Base-by-base conservation (phyloP, 2,797 vertebrate genomes). In the Hyperoplus immaculatus region DNA sequence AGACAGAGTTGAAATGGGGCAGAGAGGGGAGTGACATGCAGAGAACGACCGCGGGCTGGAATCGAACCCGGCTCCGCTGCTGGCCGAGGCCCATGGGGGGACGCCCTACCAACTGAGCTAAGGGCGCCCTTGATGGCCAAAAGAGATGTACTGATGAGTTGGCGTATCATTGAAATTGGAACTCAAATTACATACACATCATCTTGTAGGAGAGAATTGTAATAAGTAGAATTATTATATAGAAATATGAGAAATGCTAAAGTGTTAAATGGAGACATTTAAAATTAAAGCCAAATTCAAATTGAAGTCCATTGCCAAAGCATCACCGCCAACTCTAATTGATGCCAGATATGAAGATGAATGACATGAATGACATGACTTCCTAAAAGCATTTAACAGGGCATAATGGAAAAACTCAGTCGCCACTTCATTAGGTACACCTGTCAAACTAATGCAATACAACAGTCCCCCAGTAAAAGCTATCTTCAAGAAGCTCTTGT, bases 261-360 rank as follows among this genome's bases (percentile, higher is more conserved):
- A 16, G 38, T 65, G 53, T 18, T 46, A 51, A 16, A 18, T 10
- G 9, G 46, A 71, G n/a, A 62, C 0, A 4, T 67, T 64, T 80
- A 55, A 59, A 64, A 77, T 78, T 2, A 46, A 53, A 74, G 11
- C 8, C 45, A 63, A n/a, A 67, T 72, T 75, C 39, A 62, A 76
- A 78, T 83, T 70, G 55, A 72, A 73, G 50, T 62, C 21, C 73
- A 54, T 53, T 80, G 12, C 36, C 49, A 49, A 63, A n/a, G 67
- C 38, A 29, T 47, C 41, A 14, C 15, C 8, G 29, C 6, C 8
- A 54, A 72, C 63, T 72, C 54, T 38, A 47, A 70, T 47, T 64
- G 8, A 79, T 59, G 65, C 41, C 16, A 61, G 51, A 72, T 69
- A 65, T 53, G 43, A 16, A 18, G 2, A 63, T 74, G 2, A 57